Base-by-base conservation (phyloP, 2,888 invertebrate genomes). In the Salticus scenicus region DNA sequence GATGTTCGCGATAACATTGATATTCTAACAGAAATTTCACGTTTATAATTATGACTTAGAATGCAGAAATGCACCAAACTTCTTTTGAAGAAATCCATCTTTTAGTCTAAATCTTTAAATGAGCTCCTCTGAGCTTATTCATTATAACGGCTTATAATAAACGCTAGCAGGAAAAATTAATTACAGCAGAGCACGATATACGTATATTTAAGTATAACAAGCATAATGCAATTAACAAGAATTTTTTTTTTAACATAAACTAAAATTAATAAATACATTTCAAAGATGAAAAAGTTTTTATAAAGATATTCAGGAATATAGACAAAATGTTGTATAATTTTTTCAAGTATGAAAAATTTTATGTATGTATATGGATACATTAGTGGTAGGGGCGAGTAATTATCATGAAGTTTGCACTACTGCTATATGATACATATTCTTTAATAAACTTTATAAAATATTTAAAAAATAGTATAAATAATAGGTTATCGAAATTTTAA, bases 131-230 rank as follows among this genome's bases (percentile, higher is more conserved):
- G 42, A 17, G 7, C 17, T 47, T 47, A 47, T 47, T 47, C 7
- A 47, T 47, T 47, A 47, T 47, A 47, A 47, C 42, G 17, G 42
- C 42, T 47, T 47, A 47, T 47, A 47, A 47, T 47, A 17, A 47
- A 47, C 17, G 42, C 17, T 47, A 47, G 42, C 17, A 17, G 10
- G 2, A 14, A 47, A 47, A 47, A 47, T 47, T 47, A 47, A 47
- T 47, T 47, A 47, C 42, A 10, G 42, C 10, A 17, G 17, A 17
- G 42, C n/a, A n/a, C n/a, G n/a, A n/a, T n/a, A n/a, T n/a, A n/a
- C n/a, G n/a, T n/a, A n/a, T n/a, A n/a, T n/a, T n/a, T n/a, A 47
- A 47, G 17, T 12, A 12, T 47, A 47, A 47, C 17, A 17, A 47
- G 42, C 42, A 17, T 17, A 47, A 17, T 12, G 42, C 42, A 47